phyloP scores from a whole-genome alignment of 2,888 invertebrate genomes.

The Acheta domesticus region DNA sequence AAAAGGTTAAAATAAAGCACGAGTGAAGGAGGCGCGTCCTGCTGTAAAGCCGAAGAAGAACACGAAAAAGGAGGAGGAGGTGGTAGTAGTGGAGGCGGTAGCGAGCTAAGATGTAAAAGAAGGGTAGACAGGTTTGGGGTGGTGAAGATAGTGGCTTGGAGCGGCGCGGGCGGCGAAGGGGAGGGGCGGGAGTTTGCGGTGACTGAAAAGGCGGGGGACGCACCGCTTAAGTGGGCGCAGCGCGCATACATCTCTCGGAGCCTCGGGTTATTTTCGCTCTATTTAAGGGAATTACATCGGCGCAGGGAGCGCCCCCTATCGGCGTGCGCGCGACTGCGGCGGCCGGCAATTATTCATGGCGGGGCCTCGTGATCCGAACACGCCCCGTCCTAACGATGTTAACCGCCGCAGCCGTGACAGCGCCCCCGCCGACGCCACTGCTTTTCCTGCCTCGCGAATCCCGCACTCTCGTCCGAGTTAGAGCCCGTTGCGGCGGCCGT shows the following conservation, averaged over 20 bases:
- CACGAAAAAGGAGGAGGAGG: too few relatives aligned
- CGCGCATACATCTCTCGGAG: not conserved
- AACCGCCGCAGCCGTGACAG: not conserved
- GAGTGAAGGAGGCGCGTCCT: too few relatives aligned
- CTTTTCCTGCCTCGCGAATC: too few relatives aligned
- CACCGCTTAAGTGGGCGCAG: not conserved
- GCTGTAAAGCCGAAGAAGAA: too few relatives aligned
- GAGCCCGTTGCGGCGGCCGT: too few relatives aligned
- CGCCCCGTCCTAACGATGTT: not conserved
- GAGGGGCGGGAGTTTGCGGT: not conserved
- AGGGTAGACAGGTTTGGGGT: too few relatives aligned
- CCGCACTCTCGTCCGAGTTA: too few relatives aligned
- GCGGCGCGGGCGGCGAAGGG: too few relatives aligned
- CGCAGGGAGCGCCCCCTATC: not conserved
- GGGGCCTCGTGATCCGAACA: not conserved
- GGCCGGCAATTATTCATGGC: slow-evolving; percentile 1
- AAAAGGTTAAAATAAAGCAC: too few relatives aligned
- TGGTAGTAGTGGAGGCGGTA: too few relatives aligned
- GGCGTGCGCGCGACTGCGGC: not conserved
- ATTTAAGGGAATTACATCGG: not conserved
- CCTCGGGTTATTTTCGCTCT: not conserved
- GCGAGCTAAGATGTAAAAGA: too few relatives aligned
- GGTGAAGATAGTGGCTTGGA: too few relatives aligned
- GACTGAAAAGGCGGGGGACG: not conserved
- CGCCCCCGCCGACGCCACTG: not conserved